Conservation (phyloP, 2,888 invertebrate genomes). For the Campopleginae sp. region DNA sequence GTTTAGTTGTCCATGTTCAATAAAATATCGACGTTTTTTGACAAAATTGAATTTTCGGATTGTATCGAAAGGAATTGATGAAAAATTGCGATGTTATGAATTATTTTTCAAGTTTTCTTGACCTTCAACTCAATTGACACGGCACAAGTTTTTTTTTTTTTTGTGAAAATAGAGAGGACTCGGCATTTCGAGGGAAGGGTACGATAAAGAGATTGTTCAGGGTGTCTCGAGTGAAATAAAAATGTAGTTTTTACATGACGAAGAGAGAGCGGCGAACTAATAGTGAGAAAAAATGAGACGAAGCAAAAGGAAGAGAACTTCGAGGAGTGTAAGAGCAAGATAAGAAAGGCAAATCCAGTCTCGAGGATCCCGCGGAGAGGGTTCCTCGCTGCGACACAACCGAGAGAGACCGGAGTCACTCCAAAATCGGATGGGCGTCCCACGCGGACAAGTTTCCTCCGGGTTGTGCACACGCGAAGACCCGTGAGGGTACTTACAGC, state of each 20-base stretch:
- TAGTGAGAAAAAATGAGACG: background rate
- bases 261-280: background rate
- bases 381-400: conserved; percentile 39
- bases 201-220: conserved; percentile 6
- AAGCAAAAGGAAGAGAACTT: conserved; percentile 13
- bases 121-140: background rate
- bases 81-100: background rate
- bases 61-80: background rate
- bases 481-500: conserved; percentile 33
- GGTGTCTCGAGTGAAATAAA: conserved; percentile 23
- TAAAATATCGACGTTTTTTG: no score
- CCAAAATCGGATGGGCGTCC: conserved; percentile 71
- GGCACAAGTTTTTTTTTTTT: background rate
- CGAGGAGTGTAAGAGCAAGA: conserved; percentile 30
- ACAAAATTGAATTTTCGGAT: no score
- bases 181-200: conserved; percentile 6
- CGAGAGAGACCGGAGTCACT: conserved; percentile 58
- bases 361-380: conserved; percentile 51
- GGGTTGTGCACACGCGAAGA: conserved; percentile 24
- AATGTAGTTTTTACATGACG: conserved; percentile 20
- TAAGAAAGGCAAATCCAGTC: conserved; percentile 35
- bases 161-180: background rate
- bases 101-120: background rate
- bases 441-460: conserved; percentile 69
- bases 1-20: no score